Conservation (phyloP, 2,113 vertebrate species). For the Rhizomys pruinosus region DNA sequence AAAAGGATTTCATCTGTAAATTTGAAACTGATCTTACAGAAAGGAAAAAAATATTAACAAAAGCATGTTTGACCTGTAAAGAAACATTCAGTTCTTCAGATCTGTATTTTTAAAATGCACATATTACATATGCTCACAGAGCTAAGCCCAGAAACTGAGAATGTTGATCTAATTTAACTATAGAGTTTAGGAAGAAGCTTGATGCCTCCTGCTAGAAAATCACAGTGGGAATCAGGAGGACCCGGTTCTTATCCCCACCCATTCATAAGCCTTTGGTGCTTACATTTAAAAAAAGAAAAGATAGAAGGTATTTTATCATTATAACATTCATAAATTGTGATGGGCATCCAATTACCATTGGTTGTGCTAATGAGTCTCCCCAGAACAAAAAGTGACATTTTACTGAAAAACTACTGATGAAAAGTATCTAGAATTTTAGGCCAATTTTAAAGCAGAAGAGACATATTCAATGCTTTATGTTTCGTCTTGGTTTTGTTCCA, state of each 20-base stretch:
- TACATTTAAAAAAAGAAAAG: not conserved
- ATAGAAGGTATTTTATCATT: not conserved
- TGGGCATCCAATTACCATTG: not conserved
- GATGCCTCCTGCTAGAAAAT: constrained; percentile 14
- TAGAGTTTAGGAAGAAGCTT: not conserved
- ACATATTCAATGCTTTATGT: not conserved
- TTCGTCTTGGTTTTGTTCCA: not conserved
- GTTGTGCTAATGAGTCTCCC: not conserved
- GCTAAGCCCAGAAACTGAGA: constrained; percentile 39
- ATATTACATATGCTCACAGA: not conserved
- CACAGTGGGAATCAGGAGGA: not conserved
- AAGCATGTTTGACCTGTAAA: constrained; percentile 57
- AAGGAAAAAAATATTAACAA: constrained; percentile 66
- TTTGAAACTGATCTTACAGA: constrained; percentile 54
- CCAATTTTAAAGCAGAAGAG: constrained; percentile 22
- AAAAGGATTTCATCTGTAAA: constrained; percentile 72
- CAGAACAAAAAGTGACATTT: constrained; percentile 4
- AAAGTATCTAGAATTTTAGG: not conserved
- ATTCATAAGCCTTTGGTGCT: not conserved
- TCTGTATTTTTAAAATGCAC: constrained; percentile 49
- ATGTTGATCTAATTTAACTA: not conserved
- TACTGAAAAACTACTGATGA: not conserved
- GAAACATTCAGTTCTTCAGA: constrained; percentile 31
- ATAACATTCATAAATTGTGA: not conserved
- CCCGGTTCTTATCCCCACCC: not conserved